Conservation (phyloP, 2,888 invertebrate genomes). For the Ichneumon xanthorius region DNA sequence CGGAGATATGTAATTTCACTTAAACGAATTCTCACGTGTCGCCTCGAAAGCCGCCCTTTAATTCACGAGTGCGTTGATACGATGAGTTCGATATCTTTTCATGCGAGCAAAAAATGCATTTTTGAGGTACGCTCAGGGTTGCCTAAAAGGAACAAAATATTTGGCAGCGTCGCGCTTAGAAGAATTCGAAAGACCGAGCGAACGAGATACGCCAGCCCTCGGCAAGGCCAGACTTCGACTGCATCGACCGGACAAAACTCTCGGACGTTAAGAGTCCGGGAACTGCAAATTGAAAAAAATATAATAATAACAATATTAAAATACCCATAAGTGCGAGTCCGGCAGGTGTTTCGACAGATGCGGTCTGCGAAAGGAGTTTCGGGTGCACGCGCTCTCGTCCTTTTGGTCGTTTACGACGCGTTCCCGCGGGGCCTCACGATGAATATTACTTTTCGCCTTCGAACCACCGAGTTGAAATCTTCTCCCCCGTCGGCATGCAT, state of each 20-base stretch:
- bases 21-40: not conserved
- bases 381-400: slow-evolving; percentile 50
- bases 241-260: slow-evolving; percentile 38
- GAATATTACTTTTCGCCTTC: slow-evolving; percentile 27
- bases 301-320: slow-evolving; percentile 17
- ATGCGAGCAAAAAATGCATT: not conserved
- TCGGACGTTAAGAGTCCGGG: slow-evolving; percentile 50
- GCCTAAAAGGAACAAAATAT: slow-evolving; percentile 8
- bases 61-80: not conserved
- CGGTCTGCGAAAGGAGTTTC: slow-evolving; percentile 45
- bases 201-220: slow-evolving; percentile 59
- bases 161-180: not conserved
- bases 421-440: slow-evolving; percentile 26
- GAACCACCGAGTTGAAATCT: not conserved
- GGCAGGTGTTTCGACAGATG: slow-evolving; percentile 68
- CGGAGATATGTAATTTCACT: not conserved
- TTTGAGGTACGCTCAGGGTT: not conserved
- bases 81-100: not conserved
- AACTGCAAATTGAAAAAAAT: slow-evolving; percentile 35
- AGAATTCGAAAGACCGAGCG: slow-evolving; percentile 37
- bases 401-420: slow-evolving; percentile 14
- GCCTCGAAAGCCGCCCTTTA: not conserved
- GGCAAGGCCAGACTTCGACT: slow-evolving; percentile 61
- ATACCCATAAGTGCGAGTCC: slow-evolving; percentile 41
- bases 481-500: not conserved